Percentiles rank a stretch among this genome's conserved stretches.
These are phyloP conservation scores for Lycocerus yunnanus DNA, from an alignment of 2,888 invertebrate species.

Conservation along the genomic window DNA sequence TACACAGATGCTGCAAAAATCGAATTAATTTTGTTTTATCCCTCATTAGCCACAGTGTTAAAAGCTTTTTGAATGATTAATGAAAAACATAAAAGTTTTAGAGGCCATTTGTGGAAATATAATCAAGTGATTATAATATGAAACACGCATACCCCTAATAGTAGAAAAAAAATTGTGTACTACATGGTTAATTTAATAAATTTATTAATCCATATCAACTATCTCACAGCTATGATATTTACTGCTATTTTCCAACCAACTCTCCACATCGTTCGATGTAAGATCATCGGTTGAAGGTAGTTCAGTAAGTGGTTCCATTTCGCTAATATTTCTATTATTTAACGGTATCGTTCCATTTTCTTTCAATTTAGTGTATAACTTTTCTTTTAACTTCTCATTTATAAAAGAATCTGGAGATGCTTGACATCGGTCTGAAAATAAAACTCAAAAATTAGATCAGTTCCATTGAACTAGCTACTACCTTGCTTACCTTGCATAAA, in stretches of 20 bases:
- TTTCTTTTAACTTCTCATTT: constrained; percentile 49
- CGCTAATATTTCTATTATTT: constrained; percentile 58
- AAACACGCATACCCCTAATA: neutral
- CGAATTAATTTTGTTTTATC: neutral
- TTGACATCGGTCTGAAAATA: constrained; percentile 48
- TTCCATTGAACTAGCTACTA: neutral
- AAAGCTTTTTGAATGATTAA: neutral
- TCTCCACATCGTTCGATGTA: constrained; percentile 68
- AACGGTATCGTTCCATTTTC: constrained; percentile 53
- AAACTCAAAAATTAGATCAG: neutral
- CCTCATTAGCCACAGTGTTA: neutral
- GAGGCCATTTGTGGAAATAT: neutral
- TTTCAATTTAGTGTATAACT: constrained; percentile 46
- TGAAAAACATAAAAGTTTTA: neutral
- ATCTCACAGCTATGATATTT: constrained; percentile 79
- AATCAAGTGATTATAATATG: neutral
- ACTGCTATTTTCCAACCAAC: constrained; percentile 74
- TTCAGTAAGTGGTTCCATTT: constrained; percentile 71
- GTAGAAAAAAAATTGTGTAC: neutral
- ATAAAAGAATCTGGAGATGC: constrained; percentile 50
- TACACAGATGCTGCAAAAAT: neutral
- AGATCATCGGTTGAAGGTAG: constrained; percentile 69
- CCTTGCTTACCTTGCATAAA: neutral
- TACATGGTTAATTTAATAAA: neutral
- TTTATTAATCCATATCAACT: constrained; percentile 59